These are phyloP conservation scores for Macropus fuliginosus DNA, from an alignment of 2,797 vertebrate genomes.

Conservation along the genomic window DNA sequence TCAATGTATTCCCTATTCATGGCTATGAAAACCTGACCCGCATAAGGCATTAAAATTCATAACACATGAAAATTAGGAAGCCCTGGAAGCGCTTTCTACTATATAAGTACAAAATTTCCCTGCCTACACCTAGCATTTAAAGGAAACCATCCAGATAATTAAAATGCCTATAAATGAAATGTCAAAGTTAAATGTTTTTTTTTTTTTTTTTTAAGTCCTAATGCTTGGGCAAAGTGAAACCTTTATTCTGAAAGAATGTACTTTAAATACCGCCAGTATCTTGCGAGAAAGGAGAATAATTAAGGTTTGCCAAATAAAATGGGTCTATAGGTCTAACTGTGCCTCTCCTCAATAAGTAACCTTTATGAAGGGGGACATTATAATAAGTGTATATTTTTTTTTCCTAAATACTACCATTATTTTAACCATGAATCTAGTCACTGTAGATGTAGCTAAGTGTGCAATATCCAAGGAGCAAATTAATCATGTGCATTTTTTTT, in stretches of 20 bases:
- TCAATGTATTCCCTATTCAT: slow-evolving; percentile 83
- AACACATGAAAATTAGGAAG: slow-evolving; percentile 88
- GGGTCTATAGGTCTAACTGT: slow-evolving; percentile 70
- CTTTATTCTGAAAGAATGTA: slow-evolving; percentile 83
- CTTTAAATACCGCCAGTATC: slow-evolving; percentile 80
- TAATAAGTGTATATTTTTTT: slow-evolving; percentile 76
- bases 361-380: slow-evolving; percentile 73
- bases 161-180: slow-evolving; percentile 89
- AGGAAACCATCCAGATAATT: slow-evolving; percentile 89
- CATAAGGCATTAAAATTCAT: slow-evolving; percentile 87
- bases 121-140: slow-evolving; percentile 86
- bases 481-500: slow-evolving; percentile 61
- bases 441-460: slow-evolving; percentile 75
- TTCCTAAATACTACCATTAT: slow-evolving; percentile 79
- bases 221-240: slow-evolving; percentile 78
- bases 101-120: slow-evolving; percentile 85
- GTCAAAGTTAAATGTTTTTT: slow-evolving; percentile 86
- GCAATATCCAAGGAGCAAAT: slow-evolving; percentile 69
- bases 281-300: slow-evolving; percentile 81
- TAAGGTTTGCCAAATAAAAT: slow-evolving; percentile 80
- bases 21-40: slow-evolving; percentile 83
- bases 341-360: slow-evolving; percentile 72
- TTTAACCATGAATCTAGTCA: slow-evolving; percentile 77
- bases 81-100: slow-evolving; percentile 85
- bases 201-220: slow-evolving; percentile 73